Conservation (phyloP, 1,140 invertebrate species). For the Panagrolaimus sp. region DNA sequence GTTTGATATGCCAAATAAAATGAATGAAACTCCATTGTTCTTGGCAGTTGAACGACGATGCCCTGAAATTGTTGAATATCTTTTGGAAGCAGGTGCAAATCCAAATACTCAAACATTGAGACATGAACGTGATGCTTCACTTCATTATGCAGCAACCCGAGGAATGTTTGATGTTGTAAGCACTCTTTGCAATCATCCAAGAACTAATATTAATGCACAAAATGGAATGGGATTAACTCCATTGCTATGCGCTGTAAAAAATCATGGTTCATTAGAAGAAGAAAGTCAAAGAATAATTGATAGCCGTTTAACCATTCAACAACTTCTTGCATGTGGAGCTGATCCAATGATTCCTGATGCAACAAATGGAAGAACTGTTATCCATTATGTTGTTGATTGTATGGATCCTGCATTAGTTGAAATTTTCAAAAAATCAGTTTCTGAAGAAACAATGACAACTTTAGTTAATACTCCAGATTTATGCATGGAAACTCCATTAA, state of each 20-base stretch:
- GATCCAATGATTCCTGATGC: slow-evolving; percentile 44
- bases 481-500: slow-evolving; percentile 41
- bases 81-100: slow-evolving; percentile 50
- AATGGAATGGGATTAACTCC: slow-evolving; percentile 56
- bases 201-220: slow-evolving; percentile 38
- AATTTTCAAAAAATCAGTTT: slow-evolving; percentile 42
- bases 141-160: slow-evolving; percentile 52
- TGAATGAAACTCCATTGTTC: slow-evolving; percentile 53
- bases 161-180: slow-evolving; percentile 7
- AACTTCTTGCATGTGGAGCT: slow-evolving; percentile 46
- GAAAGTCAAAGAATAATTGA: slow-evolving; percentile 42
- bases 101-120: slow-evolving; percentile 49
- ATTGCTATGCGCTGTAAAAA: slow-evolving; percentile 51
- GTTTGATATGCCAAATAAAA: slow-evolving; percentile 48
- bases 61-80: slow-evolving; percentile 49
- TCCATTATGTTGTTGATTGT: slow-evolving; percentile 51
- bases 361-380: slow-evolving; percentile 48
- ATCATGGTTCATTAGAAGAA: slow-evolving; percentile 51
- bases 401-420: slow-evolving; percentile 45
- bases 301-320: slow-evolving; percentile 35
- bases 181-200: slow-evolving; percentile 10
- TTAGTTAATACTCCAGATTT: slow-evolving; percentile 46
- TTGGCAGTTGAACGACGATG: slow-evolving; percentile 50
- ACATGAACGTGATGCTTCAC: slow-evolving; percentile 39
- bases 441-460: slow-evolving; percentile 42